phyloP scores from a whole-genome alignment of 2,888 invertebrate genomes.

The Andrena bucephala region DNA sequence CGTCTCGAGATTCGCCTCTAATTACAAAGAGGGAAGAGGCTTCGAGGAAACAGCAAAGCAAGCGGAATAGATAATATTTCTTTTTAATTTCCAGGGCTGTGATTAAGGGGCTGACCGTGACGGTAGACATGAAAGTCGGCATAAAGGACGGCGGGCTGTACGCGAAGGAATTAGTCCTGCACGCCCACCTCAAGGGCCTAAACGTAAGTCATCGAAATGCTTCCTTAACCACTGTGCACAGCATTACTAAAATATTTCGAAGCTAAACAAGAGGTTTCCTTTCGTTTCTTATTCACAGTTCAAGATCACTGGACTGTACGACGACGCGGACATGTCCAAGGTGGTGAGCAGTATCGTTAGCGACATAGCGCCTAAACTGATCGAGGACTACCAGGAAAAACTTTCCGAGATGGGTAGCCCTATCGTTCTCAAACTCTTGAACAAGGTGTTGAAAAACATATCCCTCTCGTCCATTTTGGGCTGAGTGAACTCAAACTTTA shows the following conservation, averaged over 20 bases:
- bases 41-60: too few species aligned
- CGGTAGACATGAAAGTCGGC: not conserved
- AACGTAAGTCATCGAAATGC: conserved; percentile 55
- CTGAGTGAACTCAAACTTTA: not conserved
- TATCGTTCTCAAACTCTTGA: not conserved
- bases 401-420: conserved; percentile 35
- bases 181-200: conserved; percentile 31
- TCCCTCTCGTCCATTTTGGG: conserved; percentile 17
- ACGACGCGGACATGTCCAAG: conserved; percentile 69
- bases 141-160: not conserved
- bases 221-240: not conserved
- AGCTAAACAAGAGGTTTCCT: not conserved
- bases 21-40: too few species aligned
- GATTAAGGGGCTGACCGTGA: conserved; percentile 9
- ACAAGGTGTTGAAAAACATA: conserved; percentile 58
- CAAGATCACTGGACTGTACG: conserved; percentile 69
- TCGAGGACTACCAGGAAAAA: conserved; percentile 68
- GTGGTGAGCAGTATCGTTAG: conserved; percentile 66
- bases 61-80: not conserved
- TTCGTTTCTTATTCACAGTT: conserved; percentile 39
- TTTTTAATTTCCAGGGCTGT: conserved; percentile 31
- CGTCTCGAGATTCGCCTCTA: not conserved
- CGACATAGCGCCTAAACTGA: conserved; percentile 63
- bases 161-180: conserved; percentile 16
- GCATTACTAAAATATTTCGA: not conserved